Conservation (phyloP, 2,113 vertebrate genomes). For the Zootoca vivipara region DNA sequence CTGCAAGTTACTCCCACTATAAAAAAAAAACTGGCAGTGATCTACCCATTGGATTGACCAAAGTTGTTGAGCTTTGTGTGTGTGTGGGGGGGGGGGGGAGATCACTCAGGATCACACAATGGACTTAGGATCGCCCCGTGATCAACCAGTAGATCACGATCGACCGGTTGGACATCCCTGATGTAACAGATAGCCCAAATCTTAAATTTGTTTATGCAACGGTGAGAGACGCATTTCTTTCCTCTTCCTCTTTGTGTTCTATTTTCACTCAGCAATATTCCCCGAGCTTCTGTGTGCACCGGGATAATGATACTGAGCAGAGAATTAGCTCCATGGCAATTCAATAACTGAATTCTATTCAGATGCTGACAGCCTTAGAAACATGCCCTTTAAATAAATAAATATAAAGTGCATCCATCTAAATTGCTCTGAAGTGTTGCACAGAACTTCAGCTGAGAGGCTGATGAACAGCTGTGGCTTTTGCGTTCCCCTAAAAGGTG, state of each 20-base stretch:
- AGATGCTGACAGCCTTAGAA: conserved; percentile 1
- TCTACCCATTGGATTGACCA: no score
- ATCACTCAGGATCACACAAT: no score
- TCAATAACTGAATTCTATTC: neutral
- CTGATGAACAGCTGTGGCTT: conserved; percentile 18
- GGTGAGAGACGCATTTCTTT: neutral
- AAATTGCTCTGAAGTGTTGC: neutral
- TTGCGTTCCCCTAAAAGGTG: neutral
- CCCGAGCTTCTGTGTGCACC: neutral
- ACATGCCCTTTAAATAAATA: neutral
- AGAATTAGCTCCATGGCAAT: neutral
- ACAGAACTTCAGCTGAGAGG: conserved; percentile 23
- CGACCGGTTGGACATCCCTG: no score
- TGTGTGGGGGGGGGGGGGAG: no score
- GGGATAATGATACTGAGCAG: neutral
- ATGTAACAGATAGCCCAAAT: neutral
- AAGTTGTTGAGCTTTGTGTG: no score
- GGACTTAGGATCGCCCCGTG: no score
- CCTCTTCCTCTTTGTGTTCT: neutral
- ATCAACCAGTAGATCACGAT: no score
- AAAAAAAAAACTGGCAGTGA: no score
- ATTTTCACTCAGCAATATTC: neutral
- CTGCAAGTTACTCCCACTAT: no score
- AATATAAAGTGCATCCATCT: conserved; percentile 2
- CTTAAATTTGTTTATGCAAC: accelerated